phyloP scores from a whole-genome alignment of 2,888 invertebrate genomes.

The Dioctria rufipes region DNA sequence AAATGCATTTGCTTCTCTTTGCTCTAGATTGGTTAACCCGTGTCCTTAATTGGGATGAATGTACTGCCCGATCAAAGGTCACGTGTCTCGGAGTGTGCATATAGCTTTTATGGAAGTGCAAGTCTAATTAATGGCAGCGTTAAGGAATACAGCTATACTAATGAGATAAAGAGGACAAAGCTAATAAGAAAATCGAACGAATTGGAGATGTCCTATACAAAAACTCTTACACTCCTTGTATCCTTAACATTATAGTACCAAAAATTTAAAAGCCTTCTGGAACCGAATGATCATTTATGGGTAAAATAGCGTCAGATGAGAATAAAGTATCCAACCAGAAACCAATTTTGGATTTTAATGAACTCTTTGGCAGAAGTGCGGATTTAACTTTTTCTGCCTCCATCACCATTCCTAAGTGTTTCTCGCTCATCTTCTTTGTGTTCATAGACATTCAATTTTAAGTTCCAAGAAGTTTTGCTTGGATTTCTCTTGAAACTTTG shows the following conservation, averaged over 20 bases:
- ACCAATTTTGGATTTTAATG: neutral
- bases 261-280: neutral
- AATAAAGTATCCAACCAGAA: neutral
- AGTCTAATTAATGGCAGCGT: slow-evolving; percentile 46
- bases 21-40: neutral
- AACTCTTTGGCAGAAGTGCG: neutral
- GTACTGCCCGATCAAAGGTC: slow-evolving; percentile 35
- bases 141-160: neutral
- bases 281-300: neutral
- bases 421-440: slow-evolving; percentile 14
- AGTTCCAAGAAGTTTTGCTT: slow-evolving; percentile 8
- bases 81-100: slow-evolving; percentile 54
- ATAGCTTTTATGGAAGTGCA: slow-evolving; percentile 51
- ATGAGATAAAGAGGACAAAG: slow-evolving; percentile 1
- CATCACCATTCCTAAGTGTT: neutral
- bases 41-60: slow-evolving; percentile 9
- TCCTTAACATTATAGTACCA: no score
- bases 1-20: slow-evolving; percentile 15
- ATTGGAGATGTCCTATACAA: neutral
- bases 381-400: slow-evolving; percentile 11
- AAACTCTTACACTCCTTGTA: neutral
- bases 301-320: neutral
- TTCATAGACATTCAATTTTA: slow-evolving; percentile 3
- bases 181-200: no score
- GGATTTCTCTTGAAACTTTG: neutral